phyloP scores from a whole-genome alignment of 2,113 vertebrate species.

The Onychorhynchus coronatus region DNA sequence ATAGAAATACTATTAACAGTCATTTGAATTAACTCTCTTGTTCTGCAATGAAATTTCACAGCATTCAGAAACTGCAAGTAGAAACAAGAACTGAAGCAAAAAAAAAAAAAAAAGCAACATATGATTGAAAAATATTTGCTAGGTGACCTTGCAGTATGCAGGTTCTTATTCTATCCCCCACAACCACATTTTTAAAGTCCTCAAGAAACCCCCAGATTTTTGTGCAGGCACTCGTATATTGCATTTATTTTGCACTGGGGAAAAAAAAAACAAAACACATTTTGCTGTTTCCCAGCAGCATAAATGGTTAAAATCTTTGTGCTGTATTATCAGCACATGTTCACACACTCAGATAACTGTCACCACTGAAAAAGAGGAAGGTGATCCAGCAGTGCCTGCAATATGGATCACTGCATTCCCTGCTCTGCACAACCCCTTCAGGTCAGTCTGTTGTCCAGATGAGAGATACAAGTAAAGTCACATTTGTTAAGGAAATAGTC shows the following conservation, averaged over 20 bases:
- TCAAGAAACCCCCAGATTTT: neutral
- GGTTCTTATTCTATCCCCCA: neutral
- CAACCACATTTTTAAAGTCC: neutral
- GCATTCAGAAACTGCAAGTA: neutral
- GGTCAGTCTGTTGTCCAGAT: constrained; percentile 15
- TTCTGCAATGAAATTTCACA: neutral
- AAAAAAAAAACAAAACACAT: neutral
- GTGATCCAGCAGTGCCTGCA: constrained; percentile 1
- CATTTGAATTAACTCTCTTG: neutral
- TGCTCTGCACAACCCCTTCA: neutral
- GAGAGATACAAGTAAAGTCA: neutral
- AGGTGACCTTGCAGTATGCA: neutral
- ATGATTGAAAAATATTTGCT: neutral
- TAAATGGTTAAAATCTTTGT: constrained; percentile 43
- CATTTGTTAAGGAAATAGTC: constrained; percentile 23
- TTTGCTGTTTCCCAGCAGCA: neutral
- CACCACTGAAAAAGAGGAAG: constrained; percentile 3
- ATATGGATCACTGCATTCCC: neutral
- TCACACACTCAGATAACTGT: constrained; percentile 29
- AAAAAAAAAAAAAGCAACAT: neutral
- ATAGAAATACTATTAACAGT: neutral
- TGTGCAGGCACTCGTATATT: neutral
- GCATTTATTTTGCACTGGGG: neutral
- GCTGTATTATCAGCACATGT: neutral
- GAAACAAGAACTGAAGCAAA: neutral